Evolutionary conservation across 2,113 vertebrate genomes (phyloP).

Genomic region (Grammomys surdaster): DNA sequence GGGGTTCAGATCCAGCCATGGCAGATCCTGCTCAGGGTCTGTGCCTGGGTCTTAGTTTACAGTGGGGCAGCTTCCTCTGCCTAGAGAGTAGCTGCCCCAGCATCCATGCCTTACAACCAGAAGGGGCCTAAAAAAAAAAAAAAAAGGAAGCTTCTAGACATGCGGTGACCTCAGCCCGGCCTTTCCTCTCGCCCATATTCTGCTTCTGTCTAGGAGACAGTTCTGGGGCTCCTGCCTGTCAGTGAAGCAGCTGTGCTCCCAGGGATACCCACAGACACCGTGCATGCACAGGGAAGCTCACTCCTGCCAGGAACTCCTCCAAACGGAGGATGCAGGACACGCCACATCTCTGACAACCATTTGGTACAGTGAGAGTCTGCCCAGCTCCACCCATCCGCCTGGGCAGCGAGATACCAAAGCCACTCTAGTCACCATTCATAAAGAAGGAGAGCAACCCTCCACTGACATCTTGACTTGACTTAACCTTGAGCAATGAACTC

Average conservation of each 20-base stretch:
- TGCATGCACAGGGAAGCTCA: not conserved
- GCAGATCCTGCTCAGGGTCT: not conserved
- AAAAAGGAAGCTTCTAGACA: not conserved
- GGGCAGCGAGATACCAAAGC: not conserved
- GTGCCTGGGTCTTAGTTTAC: not conserved
- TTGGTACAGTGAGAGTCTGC: not conserved
- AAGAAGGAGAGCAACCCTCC: too few species aligned
- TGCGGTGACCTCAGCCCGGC: fast-evolving
- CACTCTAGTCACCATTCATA: not conserved
- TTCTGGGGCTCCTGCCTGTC: not conserved
- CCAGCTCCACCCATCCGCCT: fast-evolving
- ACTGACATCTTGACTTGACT: not conserved
- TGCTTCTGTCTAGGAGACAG: not conserved
- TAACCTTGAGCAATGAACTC: not conserved
- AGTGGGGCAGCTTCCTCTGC: not conserved
- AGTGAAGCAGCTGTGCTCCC: fast-evolving
- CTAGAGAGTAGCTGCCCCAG: not conserved
- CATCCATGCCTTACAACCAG: not conserved
- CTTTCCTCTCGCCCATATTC: fast-evolving
- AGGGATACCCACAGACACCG: not conserved
- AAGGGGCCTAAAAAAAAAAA: not conserved
- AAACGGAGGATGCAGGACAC: not conserved
- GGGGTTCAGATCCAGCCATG: fast-evolving
- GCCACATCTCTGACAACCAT: not conserved
- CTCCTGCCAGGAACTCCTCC: not conserved